These are phyloP conservation scores for Reinhardtius hippoglossoides DNA, from an alignment of 2,113 vertebrate genomes.

Conservation along the genomic window DNA sequence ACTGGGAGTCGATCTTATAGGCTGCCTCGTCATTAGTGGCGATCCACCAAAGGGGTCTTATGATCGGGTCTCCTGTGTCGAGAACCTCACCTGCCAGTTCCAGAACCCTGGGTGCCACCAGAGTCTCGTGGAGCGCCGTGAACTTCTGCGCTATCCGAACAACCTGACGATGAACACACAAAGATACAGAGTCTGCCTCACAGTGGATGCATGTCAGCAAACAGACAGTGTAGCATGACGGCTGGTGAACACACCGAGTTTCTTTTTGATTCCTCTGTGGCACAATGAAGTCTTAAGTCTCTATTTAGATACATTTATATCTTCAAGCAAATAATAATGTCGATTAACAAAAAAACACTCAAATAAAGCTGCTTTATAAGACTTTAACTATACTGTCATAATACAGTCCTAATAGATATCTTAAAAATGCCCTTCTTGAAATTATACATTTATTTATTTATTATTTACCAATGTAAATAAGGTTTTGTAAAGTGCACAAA, in stretches of 20 bases:
- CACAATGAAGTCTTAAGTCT: too few species aligned
- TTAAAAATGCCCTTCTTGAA: too few species aligned
- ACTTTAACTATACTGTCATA: too few species aligned
- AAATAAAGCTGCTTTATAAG: too few species aligned
- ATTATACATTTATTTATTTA: too few species aligned
- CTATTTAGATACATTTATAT: too few species aligned
- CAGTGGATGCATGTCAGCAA: neutral
- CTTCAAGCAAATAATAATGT: too few species aligned
- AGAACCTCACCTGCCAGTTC: constrained; percentile 91
- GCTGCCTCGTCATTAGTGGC: constrained; percentile 87
- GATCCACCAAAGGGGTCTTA: constrained; percentile 98
- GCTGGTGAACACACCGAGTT: neutral
- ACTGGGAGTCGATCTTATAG: constrained; percentile 94
- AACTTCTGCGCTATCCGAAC: constrained; percentile 92
- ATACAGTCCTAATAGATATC: too few species aligned
- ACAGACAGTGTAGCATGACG: neutral
- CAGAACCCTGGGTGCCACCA: constrained; percentile 91
- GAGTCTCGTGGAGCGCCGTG: constrained; percentile 85
- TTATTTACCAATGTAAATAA: too few species aligned
- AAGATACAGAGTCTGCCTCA: neutral
- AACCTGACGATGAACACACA: constrained; percentile 74
- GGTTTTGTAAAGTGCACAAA: too few species aligned
- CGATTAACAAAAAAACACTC: too few species aligned
- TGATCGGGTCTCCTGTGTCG: constrained; percentile 92
- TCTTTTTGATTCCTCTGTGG: too few species aligned